Conservation (phyloP, 2,797 vertebrate species). For the Sorex maritimensis region DNA sequence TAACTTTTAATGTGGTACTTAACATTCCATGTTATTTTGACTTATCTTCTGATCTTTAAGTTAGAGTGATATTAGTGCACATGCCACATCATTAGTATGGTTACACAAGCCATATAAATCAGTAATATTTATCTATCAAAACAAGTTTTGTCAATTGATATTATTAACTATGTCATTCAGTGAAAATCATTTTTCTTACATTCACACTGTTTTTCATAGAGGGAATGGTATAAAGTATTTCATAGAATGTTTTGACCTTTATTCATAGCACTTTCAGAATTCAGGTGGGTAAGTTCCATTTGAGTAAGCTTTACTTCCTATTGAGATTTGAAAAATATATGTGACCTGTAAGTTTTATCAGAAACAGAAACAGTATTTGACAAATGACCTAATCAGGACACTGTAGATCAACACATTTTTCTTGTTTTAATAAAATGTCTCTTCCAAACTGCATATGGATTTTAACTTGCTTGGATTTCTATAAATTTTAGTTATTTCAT, state of each 20-base stretch:
- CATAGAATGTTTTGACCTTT: constrained; percentile 75
- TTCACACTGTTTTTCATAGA: constrained; percentile 23
- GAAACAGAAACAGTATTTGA: constrained; percentile 87
- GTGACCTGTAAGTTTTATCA: constrained; percentile 87
- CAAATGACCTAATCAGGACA: constrained; percentile 89
- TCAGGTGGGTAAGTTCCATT: constrained; percentile 78
- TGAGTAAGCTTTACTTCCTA: constrained; percentile 71
- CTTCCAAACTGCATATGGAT: constrained; percentile 86
- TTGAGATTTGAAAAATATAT: constrained; percentile 81
- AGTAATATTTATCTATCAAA: neutral
- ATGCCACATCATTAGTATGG: neutral
- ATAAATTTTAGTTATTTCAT: constrained; percentile 72
- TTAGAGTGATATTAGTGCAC: neutral
- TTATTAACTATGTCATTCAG: neutral
- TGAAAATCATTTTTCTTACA: constrained; percentile 57
- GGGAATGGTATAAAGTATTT: constrained; percentile 43
- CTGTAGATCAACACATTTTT: constrained; percentile 89
- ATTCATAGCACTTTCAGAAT: constrained; percentile 72
- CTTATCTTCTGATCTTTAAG: neutral
- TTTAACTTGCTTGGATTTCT: constrained; percentile 85
- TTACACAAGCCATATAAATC: neutral
- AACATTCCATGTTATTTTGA: neutral
- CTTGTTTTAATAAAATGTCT: constrained; percentile 89
- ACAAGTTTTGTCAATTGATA: no score
- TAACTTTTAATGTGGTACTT: neutral